phyloP scores from a whole-genome alignment of 2,113 vertebrate species.

The Oncorhynchus mykiss region DNA sequence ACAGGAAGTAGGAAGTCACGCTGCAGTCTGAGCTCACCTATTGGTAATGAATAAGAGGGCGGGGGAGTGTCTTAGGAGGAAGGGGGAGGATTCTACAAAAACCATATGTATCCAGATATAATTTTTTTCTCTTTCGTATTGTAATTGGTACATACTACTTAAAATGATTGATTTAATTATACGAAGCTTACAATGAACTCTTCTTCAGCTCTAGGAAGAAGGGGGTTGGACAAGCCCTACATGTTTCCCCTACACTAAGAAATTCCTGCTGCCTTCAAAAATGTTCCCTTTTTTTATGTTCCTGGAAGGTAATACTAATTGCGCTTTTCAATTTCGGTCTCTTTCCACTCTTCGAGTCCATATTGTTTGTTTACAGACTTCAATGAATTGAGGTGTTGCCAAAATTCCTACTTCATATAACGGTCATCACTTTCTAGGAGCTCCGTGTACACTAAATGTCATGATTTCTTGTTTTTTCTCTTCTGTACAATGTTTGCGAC shows the following conservation, averaged over 20 bases:
- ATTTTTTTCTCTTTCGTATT: constrained; percentile 73
- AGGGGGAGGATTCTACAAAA: constrained; percentile 38
- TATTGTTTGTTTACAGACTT: constrained; percentile 65
- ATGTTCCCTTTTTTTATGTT: constrained; percentile 17
- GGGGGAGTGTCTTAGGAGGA: constrained; percentile 21
- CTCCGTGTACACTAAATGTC: constrained; percentile 36
- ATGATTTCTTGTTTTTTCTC: constrained; percentile 13
- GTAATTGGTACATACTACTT: constrained; percentile 74
- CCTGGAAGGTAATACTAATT: constrained; percentile 26
- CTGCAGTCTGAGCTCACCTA: constrained; percentile 75
- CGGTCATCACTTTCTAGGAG: constrained; percentile 32
- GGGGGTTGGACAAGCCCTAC: too few species aligned
- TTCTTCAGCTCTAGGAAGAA: not conserved
- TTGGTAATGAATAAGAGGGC: not conserved
- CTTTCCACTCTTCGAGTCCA: constrained; percentile 27
- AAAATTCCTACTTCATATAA: constrained; percentile 73
- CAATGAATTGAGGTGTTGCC: constrained; percentile 76
- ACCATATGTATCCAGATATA: constrained; percentile 66
- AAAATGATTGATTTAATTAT: constrained; percentile 46
- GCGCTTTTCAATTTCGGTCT: constrained; percentile 35
- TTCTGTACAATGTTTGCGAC: constrained; percentile 22
- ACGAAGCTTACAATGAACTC: constrained; percentile 39
- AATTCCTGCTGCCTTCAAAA: constrained; percentile 74
- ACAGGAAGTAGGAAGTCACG: constrained; percentile 41
- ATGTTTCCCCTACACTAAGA: constrained; percentile 5